A percentile compares a stretch with the other conserved stretches of the same genome.
Conservation (phyloP, 1,140 invertebrate genomes). For the Brachionus calyciflorus region DNA sequence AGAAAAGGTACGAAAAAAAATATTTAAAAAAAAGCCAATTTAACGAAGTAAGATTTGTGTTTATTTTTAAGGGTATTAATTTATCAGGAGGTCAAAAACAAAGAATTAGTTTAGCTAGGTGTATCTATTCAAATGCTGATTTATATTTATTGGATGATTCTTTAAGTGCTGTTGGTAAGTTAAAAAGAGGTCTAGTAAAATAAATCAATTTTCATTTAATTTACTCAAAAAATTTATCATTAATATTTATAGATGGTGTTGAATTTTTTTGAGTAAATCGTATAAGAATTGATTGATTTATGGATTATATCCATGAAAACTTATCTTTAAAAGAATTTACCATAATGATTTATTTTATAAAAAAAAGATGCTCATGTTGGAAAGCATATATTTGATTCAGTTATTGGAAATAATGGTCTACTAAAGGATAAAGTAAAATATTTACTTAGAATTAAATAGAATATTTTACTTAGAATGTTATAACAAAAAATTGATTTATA, state of each 20-base stretch:
- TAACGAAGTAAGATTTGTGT: neutral
- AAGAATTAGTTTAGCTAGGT: conserved; percentile 52
- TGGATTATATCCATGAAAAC: no score
- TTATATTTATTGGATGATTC: conserved; percentile 64
- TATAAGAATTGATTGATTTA: no score
- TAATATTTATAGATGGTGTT: no score
- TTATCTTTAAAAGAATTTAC: no score
- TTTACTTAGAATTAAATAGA: no score
- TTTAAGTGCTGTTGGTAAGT: conserved; percentile 61
- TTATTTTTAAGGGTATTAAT: conserved; percentile 50
- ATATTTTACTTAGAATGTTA: no score
- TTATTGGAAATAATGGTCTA: conserved; percentile 56
- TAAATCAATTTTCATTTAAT: neutral
- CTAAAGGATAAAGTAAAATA: conserved; percentile 50
- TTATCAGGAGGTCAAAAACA: conserved; percentile 57
- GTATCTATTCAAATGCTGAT: conserved; percentile 57
- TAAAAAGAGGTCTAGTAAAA: neutral
- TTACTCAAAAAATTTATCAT: neutral
- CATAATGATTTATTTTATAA: neutral
- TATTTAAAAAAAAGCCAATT: neutral
- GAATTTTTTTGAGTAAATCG: no score
- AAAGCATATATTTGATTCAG: conserved; percentile 55
- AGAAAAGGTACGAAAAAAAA: conserved; percentile 49
- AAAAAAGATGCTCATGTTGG: conserved; percentile 56
- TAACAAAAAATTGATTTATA: neutral